Base-by-base conservation (phyloP, 2,113 vertebrate species). In the Mirza zaza region DNA sequence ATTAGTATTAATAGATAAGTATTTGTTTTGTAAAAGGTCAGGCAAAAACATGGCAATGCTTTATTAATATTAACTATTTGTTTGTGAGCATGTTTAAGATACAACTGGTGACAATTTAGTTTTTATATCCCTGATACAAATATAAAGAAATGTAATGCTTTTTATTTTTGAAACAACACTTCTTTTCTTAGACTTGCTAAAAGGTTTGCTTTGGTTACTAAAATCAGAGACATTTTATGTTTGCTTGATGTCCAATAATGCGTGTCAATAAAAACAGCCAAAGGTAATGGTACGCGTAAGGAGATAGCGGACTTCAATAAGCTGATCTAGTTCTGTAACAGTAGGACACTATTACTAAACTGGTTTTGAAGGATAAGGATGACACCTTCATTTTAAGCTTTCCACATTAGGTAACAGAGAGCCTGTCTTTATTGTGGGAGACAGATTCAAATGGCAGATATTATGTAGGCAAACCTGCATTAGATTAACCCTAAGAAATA, bases 251-350 rank as follows among this genome's bases (percentile, higher is more conserved):
- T 81, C 89, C 90, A 95, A 84, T 68, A 61, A 91, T 63, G 42
- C 87, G 18, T 91, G 8, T 87, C 75, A 90, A 79, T 76, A 29
- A 95, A 92, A 97, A 91, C 36, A 95, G 34, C 57, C 68, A 36
- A 34, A 87, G 39, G 50, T 65, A 91, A 90, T 71, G 39, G 42
- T 89, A 73, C 23, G 87, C 82, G 79, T 55, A 68, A 83, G 39
- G 75, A 89, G 42, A 87, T 18, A 68, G 71, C 15, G 71, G 39
- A 65, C 55, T 86, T 88, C 84, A 82, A 15, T 68, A 34, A 96
- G 42, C 36, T 13, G 39, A 18, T 13, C 4, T 27, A 80, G 12
- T 11, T 92, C 67, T 87, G 15, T 68, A 65, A 70, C 63, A 71
- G 57, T 75, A 45, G 50, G 18, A 90, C 39, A 45, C 8, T 29